Evolutionary conservation across 2,113 vertebrate species (phyloP).

Genomic region (Motacilla tschutschensis): DNA sequence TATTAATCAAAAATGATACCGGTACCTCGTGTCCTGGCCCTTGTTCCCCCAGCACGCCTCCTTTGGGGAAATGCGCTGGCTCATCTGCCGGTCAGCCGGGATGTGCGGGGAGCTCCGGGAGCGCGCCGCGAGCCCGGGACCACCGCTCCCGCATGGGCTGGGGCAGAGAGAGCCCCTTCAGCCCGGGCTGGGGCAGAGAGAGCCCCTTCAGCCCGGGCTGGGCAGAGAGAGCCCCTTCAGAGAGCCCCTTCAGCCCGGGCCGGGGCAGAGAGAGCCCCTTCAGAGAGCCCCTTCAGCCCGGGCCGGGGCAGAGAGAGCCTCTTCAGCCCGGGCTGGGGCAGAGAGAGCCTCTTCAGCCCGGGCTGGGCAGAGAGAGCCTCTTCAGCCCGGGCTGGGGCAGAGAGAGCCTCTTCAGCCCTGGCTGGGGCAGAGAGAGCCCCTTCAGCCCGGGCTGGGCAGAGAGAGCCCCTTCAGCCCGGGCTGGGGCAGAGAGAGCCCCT

Average conservation of each 20-base stretch:
- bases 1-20: neutral
- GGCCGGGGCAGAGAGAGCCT: neutral
- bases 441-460: too few species aligned
- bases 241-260: neutral
- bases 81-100: neutral
- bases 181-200: too few species aligned
- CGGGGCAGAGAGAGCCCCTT: neutral
- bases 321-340: too few species aligned
- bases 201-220: neutral
- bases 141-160: neutral
- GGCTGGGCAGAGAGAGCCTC: neutral
- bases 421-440: neutral
- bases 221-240: neutral
- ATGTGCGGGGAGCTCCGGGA: neutral
- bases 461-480: neutral
- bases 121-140: neutral
- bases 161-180: neutral
- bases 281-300: neutral
- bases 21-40: constrained; percentile 21
- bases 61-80: neutral
- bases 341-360: neutral
- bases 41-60: neutral
- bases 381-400: neutral
- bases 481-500: neutral
- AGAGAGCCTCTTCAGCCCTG: neutral